Conservation (phyloP, 2,888 invertebrate genomes). For the Euplexia lucipara region DNA sequence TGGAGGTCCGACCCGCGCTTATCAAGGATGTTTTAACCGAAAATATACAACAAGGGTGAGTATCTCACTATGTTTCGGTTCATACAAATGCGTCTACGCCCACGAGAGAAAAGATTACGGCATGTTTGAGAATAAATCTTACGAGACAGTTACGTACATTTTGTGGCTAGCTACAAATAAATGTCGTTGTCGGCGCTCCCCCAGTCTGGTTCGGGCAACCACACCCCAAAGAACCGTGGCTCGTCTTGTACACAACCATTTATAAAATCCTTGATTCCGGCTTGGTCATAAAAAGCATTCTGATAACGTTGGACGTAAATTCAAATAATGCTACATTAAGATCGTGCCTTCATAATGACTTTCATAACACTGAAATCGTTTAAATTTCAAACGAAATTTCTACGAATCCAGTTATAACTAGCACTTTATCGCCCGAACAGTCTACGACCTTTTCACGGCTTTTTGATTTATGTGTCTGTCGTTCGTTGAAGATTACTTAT, state of each 20-base stretch:
- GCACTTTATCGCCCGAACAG: conserved; percentile 68
- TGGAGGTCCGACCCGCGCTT: conserved; percentile 84
- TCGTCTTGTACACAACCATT: conserved; percentile 70
- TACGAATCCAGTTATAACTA: conserved; percentile 57
- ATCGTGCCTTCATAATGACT: conserved; percentile 45
- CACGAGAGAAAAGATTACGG: conserved; percentile 87
- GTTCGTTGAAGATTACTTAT: conserved; percentile 83
- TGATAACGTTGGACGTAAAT: conserved; percentile 47
- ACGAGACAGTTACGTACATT: conserved; percentile 85
- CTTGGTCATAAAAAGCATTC: conserved; percentile 41
- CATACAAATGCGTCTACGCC: conserved; percentile 88
- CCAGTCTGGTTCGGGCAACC: conserved; percentile 73
- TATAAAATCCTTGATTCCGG: conserved; percentile 51
- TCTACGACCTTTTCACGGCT: conserved; percentile 83
- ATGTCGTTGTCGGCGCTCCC: conserved; percentile 79
- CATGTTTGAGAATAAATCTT: conserved; percentile 88
- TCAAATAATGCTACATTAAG: conserved; percentile 40
- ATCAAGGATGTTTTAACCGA: conserved; percentile 86
- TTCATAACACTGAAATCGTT: conserved; percentile 53
- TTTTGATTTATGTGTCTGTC: conserved; percentile 86
- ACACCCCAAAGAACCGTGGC: conserved; percentile 69
- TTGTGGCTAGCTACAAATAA: conserved; percentile 85
- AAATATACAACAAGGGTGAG: conserved; percentile 85
- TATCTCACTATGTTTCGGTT: conserved; percentile 74
- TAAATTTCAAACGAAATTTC: conserved; percentile 48